Conservation (phyloP, 2,888 invertebrate species). For the Hyles lineata region DNA sequence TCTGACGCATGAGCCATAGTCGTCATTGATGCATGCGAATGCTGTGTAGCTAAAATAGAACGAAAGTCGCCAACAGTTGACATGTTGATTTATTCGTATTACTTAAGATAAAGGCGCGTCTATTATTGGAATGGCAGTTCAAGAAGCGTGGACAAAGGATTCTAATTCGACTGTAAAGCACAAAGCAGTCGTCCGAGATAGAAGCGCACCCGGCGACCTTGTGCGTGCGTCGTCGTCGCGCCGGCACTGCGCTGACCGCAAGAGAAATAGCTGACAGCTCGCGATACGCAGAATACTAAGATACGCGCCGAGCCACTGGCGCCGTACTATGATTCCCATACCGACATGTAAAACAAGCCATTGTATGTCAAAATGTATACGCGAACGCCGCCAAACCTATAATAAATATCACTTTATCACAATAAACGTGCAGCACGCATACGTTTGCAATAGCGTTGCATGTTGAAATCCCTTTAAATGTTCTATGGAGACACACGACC, state of each 20-base stretch:
- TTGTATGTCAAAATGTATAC: constrained; percentile 60
- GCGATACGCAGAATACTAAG: constrained; percentile 65
- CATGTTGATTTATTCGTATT: constrained; percentile 60
- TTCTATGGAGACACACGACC: neutral
- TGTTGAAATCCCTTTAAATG: constrained; percentile 7
- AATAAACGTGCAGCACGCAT: constrained; percentile 2
- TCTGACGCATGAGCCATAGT: constrained; percentile 67
- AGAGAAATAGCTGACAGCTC: constrained; percentile 58
- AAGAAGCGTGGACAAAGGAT: constrained; percentile 54
- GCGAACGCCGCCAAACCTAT: constrained; percentile 46
- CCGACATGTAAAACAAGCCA: constrained; percentile 62
- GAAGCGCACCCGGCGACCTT: constrained; percentile 77
- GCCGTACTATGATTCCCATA: constrained; percentile 49
- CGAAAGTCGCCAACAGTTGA: constrained; percentile 61
- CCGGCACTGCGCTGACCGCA: constrained; percentile 44
- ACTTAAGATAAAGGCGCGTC: constrained; percentile 50
- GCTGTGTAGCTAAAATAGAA: constrained; percentile 65
- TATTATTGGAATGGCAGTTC: constrained; percentile 53
- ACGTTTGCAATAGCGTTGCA: constrained; percentile 18
- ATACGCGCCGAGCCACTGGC: constrained; percentile 62
- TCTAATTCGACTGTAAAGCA: constrained; percentile 54
- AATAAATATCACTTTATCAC: constrained; percentile 22
- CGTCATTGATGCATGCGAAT: constrained; percentile 66
- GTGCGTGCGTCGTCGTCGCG: constrained; percentile 67
- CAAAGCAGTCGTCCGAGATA: constrained; percentile 66